Evolutionary conservation across 2,888 invertebrate genomes (phyloP), one percentile per base, ranked within the genome.

Genomic region (Leptura quadrifasciata): DNA sequence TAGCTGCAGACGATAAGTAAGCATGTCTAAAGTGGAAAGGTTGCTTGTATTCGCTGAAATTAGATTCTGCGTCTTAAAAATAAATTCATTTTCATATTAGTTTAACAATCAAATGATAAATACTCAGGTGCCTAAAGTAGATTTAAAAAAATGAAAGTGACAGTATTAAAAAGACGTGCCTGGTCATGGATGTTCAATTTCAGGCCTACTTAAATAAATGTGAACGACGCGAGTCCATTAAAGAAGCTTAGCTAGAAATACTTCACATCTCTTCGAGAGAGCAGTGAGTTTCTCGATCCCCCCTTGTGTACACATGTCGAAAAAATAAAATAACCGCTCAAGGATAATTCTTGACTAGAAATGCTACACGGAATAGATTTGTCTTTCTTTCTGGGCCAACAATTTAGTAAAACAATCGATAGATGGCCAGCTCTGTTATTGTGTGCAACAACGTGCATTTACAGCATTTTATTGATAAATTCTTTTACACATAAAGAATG

Each of bases 201-300:
- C 47, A 47, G 47, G n/a, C n/a, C 47, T 15, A 47, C 47, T 47
- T 47, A 47, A 47, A 47, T 47, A 47, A 47, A 47, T 47, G 47
- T 47, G 47, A n/a, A 47, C 15, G 47, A n/a, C n/a, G 47, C n/a
- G 15, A 47, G 15, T 47, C 47, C 47, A 47, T 47, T 47, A 47
- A 47, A n/a, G 47, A 12, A 15, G 47, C 47, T 47, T 47, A 47
- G 47, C 47, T 5, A 47, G n/a, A 47, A 47, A n/a, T n/a, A 15
- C n/a, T 47, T n/a, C 47, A 47, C 47, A 12, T 47, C 5, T 47
- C 47, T 47, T 4, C n/a, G 5, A 47, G n/a, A 15, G 47, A n/a
- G n/a, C n/a, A n/a, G 47, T n/a, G 47, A 5, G n/a, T n/a, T n/a
- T 47, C 47, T 17, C n/a, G 5, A 3, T 5, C n/a, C 47, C 47